phyloP scores from a whole-genome alignment of 2,888 invertebrate species.

The Drosophila pseudotalamancana region DNA sequence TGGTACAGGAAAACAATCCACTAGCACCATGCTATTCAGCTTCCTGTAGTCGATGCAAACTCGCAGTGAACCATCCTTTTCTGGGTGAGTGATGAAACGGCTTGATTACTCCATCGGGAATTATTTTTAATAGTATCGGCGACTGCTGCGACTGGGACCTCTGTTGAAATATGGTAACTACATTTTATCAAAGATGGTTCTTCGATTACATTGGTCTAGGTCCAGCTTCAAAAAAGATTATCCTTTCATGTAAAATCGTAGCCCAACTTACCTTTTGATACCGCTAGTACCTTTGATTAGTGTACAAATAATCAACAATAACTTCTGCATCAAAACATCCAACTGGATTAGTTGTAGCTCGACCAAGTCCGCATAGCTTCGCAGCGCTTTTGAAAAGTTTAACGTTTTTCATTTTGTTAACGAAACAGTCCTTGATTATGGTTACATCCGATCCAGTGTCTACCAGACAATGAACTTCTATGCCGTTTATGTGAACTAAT shows the following conservation, averaged over 20 bases:
- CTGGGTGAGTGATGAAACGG: conserved; percentile 14
- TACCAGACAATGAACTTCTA: not conserved
- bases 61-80: conserved; percentile 1
- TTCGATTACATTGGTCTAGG: not conserved
- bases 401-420: not conserved
- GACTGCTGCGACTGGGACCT: not conserved
- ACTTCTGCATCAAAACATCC: not conserved
- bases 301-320: not conserved
- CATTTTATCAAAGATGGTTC: not conserved
- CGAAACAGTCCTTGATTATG: not conserved
- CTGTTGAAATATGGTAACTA: not conserved
- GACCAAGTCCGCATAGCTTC: not conserved
- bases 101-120: conserved; percentile 3
- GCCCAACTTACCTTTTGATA: not conserved
- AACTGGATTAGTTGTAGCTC: not conserved
- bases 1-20: conserved; percentile 9
- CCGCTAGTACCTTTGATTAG: not conserved
- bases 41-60: conserved; percentile 13
- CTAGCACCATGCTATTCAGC: conserved; percentile 8
- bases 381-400: not conserved
- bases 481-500: not conserved
- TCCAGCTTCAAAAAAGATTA: not conserved
- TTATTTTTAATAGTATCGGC: conserved; percentile 4
- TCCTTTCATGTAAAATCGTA: not conserved
- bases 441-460: conserved; percentile 4